Percentiles rank a stretch among this genome's conserved stretches.
These are phyloP conservation scores for Himalopsyche phryganea DNA, from an alignment of 1,140 invertebrate genomes.

Conservation along the genomic window DNA sequence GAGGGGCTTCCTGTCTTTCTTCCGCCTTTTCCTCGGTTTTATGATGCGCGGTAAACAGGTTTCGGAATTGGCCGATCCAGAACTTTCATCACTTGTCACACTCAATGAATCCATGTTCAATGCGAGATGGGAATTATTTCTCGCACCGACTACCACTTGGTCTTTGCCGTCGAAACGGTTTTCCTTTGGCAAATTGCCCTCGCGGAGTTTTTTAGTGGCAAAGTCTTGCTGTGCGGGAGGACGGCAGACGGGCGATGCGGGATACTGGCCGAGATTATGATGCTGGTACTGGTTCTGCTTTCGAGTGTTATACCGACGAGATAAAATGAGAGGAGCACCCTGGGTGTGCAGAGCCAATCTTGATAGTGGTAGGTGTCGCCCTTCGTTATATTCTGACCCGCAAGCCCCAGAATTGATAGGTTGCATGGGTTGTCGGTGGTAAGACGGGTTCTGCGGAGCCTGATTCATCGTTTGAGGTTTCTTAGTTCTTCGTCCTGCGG, in stretches of 20 bases:
- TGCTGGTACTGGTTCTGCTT: conserved; percentile 38
- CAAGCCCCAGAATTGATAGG: conserved; percentile 28
- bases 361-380: conserved; percentile 50
- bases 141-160: conserved; percentile 13
- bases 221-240: conserved; percentile 42
- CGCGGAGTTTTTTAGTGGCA: conserved; percentile 26
- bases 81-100: conserved; percentile 73
- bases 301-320: conserved; percentile 45
- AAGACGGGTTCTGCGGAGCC: conserved; percentile 11
- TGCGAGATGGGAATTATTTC: conserved; percentile 34
- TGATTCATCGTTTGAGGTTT: conserved; percentile 39
- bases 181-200: conserved; percentile 21
- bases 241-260: conserved; percentile 40
- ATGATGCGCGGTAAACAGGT: conserved; percentile 81
- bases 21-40: conserved; percentile 82
- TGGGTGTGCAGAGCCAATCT: conserved; percentile 72
- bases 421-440: conserved; percentile 36
- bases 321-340: conserved; percentile 70
- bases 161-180: conserved; percentile 33
- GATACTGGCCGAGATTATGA: conserved; percentile 35
- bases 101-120: conserved; percentile 62
- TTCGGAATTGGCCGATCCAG: conserved; percentile 66
- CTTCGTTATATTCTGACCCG: conserved; percentile 43
- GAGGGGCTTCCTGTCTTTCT: conserved; percentile 78
- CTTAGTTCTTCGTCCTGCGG: conserved; percentile 43